These are phyloP conservation scores for Acrobasis suavella DNA, from an alignment of 2,888 invertebrate species.

Conservation along the genomic window DNA sequence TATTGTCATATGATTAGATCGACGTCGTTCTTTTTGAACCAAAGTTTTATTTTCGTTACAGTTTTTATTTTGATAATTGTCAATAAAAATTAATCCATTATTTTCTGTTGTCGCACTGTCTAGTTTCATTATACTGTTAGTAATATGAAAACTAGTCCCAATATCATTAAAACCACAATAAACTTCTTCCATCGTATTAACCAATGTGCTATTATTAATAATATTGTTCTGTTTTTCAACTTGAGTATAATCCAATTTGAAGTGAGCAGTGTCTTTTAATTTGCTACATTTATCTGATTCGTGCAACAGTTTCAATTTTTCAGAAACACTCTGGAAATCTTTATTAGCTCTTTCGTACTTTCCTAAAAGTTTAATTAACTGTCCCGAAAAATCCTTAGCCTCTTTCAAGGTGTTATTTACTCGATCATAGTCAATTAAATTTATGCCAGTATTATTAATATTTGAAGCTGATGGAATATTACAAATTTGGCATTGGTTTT, in stretches of 20 bases:
- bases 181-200: neutral
- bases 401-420: slow-evolving; percentile 44
- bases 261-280: neutral
- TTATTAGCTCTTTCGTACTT: slow-evolving; percentile 56
- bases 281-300: neutral
- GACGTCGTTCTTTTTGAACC: no score
- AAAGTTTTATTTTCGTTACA: no score
- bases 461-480: neutral
- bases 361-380: slow-evolving; percentile 46
- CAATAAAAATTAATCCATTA: neutral
- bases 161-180: neutral
- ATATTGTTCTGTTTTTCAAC: neutral
- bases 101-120: neutral
- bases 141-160: neutral
- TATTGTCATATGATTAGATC: no score
- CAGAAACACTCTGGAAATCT: slow-evolving; percentile 49
- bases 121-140: neutral
- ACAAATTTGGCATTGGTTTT: neutral
- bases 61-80: neutral
- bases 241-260: neutral
- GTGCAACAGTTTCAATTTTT: slow-evolving; percentile 39
- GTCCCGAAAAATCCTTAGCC: slow-evolving; percentile 46
- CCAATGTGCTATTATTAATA: neutral
- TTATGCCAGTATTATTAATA: slow-evolving; percentile 5
- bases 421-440: slow-evolving; percentile 40